These are phyloP conservation scores for Dromiciops gliroides DNA, from an alignment of 2,113 vertebrate species.

Conservation along the genomic window DNA sequence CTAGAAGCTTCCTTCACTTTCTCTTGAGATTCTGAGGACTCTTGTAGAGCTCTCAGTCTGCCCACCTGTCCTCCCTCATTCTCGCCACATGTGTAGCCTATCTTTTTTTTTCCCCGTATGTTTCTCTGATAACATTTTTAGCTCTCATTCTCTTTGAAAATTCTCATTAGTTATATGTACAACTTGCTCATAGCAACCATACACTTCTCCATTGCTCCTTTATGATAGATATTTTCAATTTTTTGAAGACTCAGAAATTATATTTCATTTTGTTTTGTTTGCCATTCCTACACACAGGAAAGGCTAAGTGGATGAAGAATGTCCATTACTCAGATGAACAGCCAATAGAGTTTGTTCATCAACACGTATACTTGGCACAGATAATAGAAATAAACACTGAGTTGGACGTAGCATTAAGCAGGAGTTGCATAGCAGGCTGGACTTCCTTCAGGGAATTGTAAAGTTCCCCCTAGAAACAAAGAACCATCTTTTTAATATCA, in stretches of 20 bases:
- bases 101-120: not conserved
- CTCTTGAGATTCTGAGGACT: not conserved
- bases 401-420: not conserved
- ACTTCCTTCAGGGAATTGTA: not conserved
- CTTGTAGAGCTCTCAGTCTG: not conserved
- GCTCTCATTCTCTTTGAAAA: not conserved
- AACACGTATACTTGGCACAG: not conserved
- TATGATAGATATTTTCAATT: not conserved
- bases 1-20: not conserved
- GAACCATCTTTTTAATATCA: not conserved
- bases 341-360: not conserved
- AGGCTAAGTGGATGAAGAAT: not conserved
- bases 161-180: not conserved
- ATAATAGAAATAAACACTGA: not conserved
- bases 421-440: not conserved
- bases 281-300: not conserved
- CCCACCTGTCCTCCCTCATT: not conserved
- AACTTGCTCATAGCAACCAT: not conserved
- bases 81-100: not conserved
- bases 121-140: not conserved
- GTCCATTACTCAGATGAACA: not conserved
- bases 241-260: not conserved
- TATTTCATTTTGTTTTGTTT: not conserved
- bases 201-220: not conserved
- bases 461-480: not conserved